These are phyloP conservation scores for Bucco capensis DNA, from an alignment of 2,113 vertebrate species.

Conservation along the genomic window DNA sequence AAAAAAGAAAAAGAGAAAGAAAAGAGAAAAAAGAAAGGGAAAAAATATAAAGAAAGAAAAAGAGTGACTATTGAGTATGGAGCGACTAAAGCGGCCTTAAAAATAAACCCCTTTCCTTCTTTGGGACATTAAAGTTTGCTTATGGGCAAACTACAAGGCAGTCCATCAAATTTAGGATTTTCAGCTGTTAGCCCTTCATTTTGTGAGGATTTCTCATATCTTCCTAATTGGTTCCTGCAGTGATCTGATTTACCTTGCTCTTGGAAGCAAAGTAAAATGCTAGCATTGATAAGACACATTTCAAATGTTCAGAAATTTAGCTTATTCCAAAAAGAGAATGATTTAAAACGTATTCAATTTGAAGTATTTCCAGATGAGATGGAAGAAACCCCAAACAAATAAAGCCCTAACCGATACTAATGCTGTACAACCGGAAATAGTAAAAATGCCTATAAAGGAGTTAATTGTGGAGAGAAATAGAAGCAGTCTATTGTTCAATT, in stretches of 20 bases:
- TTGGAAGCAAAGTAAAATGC: neutral
- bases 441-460: neutral
- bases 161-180: neutral
- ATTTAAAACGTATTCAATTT: neutral
- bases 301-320: neutral
- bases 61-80: neutral
- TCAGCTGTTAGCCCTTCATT: neutral
- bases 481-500: neutral
- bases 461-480: neutral
- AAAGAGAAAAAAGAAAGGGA: neutral
- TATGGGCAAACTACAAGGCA: neutral
- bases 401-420: neutral
- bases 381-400: neutral
- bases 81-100: neutral
- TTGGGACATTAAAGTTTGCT: neutral
- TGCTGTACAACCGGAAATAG: neutral
- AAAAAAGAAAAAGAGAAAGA: accelerated
- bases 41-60: too few species aligned
- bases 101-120: neutral
- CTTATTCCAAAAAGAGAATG: neutral
- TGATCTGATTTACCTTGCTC: neutral
- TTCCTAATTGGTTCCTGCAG: neutral
- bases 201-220: neutral
- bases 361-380: neutral
- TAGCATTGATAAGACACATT: neutral